Evolutionary conservation across 2,888 invertebrate genomes (phyloP).

Genomic region (Cephus pulcher): DNA sequence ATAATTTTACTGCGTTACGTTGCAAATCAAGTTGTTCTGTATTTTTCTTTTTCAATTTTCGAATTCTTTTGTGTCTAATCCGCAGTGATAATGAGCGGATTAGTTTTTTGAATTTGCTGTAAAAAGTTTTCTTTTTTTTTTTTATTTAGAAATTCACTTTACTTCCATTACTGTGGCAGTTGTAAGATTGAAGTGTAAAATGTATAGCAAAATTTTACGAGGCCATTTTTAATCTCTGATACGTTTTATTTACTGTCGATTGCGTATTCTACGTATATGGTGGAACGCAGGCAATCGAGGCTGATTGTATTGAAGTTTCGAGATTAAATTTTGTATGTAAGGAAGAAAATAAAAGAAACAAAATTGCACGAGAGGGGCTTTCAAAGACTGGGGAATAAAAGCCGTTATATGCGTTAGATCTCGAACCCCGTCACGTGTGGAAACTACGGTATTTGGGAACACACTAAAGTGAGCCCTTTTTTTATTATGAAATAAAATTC

Average conservation of each 20-base stretch:
- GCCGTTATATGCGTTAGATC: not conserved
- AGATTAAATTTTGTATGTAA: not conserved
- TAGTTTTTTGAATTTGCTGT: not conserved
- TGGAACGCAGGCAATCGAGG: not conserved
- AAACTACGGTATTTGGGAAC: not conserved
- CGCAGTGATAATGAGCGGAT: not conserved
- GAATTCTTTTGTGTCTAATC: not conserved
- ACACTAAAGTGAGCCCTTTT: not conserved
- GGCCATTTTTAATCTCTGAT: not conserved
- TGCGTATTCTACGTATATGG: not conserved
- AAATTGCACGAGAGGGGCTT: no score
- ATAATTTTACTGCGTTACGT: slow-evolving; percentile 18
- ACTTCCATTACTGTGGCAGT: not conserved
- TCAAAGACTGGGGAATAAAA: not conserved
- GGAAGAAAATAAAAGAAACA: not conserved
- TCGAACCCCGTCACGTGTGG: not conserved
- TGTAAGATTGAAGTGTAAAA: not conserved
- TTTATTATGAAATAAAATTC: not conserved
- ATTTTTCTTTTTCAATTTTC: slow-evolving; percentile 9
- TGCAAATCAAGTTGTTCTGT: slow-evolving; percentile 28
- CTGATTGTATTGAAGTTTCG: not conserved
- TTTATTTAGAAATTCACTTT: not conserved
- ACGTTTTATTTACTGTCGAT: not conserved
- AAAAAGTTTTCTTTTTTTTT: not conserved
- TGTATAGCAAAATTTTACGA: not conserved